Conservation (phyloP, 2,888 invertebrate genomes). For the Micoletzkya japonica region DNA sequence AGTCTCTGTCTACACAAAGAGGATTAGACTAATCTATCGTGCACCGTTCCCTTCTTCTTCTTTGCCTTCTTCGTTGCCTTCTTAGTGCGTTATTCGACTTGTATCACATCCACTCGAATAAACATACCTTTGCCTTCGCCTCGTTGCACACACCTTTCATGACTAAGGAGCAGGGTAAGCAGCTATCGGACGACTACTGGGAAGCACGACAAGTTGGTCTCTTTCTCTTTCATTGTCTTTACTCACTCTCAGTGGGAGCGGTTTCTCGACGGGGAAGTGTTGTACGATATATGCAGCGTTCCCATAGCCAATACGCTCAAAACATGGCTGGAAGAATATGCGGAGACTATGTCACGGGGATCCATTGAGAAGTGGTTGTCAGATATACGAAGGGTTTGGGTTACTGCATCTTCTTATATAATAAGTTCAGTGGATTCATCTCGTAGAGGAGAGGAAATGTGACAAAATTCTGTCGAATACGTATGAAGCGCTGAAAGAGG, state of each 20-base stretch:
- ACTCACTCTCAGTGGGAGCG: constrained; percentile 36
- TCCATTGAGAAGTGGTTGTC: constrained; percentile 20
- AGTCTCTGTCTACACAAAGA: constrained; percentile 23
- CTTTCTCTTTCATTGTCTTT: background rate
- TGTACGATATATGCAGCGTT: constrained; percentile 38
- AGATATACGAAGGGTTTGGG: background rate
- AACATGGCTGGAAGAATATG: constrained; percentile 27
- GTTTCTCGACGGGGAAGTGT: constrained; percentile 38
- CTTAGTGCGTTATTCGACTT: background rate
- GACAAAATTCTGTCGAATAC: constrained; percentile 1
- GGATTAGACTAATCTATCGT: constrained; percentile 20
- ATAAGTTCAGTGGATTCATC: constrained; percentile 2
- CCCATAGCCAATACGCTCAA: constrained; percentile 37
- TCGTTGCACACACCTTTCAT: too few relatives aligned
- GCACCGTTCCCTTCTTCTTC: background rate
- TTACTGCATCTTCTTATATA: too few relatives aligned
- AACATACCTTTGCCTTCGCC: too few relatives aligned
- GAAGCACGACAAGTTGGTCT: constrained; percentile 6
- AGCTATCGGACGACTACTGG: constrained; percentile 2
- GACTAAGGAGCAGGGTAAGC: background rate
- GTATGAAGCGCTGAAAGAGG: constrained; percentile 4
- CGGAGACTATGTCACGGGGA: background rate
- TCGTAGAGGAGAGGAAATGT: constrained; percentile 19
- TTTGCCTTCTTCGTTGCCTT: background rate
- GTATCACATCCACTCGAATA: constrained; percentile 3